These are phyloP conservation scores for Bombyx mandarina DNA, from an alignment of 1,140 invertebrate genomes.

Conservation along the genomic window DNA sequence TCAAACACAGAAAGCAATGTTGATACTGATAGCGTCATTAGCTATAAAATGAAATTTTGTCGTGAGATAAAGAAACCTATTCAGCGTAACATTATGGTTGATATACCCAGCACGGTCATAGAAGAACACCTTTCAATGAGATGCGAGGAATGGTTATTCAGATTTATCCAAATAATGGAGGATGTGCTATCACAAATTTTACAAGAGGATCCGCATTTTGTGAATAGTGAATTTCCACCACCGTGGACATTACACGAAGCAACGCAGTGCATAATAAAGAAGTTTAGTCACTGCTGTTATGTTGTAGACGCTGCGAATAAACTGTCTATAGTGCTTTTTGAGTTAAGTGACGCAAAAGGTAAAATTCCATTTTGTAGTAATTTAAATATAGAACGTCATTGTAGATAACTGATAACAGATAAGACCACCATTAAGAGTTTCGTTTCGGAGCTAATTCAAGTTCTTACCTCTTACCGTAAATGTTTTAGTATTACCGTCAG, in stretches of 20 bases:
- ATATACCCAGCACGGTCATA: slow-evolving; percentile 34
- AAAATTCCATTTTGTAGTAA: too few species aligned
- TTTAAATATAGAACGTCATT: too few species aligned
- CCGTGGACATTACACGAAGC: slow-evolving; percentile 50
- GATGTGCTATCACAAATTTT: slow-evolving; percentile 42
- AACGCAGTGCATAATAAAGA: slow-evolving; percentile 35
- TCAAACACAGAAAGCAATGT: slow-evolving; percentile 22
- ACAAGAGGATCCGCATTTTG: slow-evolving; percentile 21
- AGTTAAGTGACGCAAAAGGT: slow-evolving; percentile 37
- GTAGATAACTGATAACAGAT: too few species aligned
- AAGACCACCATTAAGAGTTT: too few species aligned
- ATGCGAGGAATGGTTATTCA: slow-evolving; percentile 47
- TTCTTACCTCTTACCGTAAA: too few species aligned
- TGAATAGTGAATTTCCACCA: slow-evolving; percentile 23
- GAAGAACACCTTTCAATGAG: slow-evolving; percentile 33
- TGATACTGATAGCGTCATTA: slow-evolving; percentile 13
- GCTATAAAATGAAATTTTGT: slow-evolving; percentile 1
- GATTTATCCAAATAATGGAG: slow-evolving; percentile 59
- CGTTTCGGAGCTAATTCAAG: too few species aligned
- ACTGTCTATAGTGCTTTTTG: slow-evolving; percentile 29
- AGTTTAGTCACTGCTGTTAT: slow-evolving; percentile 25
- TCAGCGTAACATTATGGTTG: slow-evolving; percentile 33
- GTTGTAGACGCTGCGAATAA: slow-evolving; percentile 34
- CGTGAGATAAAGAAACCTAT: slow-evolving; percentile 7
- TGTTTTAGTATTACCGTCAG: too few species aligned